Evolutionary conservation across 2,113 vertebrate genomes (phyloP).

Genomic region (Pachycephala philippinensis): DNA sequence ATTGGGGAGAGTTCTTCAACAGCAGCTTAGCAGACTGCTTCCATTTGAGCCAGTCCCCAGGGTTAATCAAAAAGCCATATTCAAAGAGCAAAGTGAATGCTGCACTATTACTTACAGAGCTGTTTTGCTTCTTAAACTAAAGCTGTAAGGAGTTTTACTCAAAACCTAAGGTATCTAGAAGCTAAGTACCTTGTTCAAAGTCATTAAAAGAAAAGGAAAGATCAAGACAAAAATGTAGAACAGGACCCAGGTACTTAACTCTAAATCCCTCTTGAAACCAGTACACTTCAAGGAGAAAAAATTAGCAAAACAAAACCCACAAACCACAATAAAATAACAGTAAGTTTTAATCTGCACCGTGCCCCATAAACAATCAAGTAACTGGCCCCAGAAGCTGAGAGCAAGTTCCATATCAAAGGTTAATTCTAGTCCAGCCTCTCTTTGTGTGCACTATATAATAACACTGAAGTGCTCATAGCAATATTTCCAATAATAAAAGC

Average conservation of each 20-base stretch:
- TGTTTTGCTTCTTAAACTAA: neutral
- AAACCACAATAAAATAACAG: neutral
- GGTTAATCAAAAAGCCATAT: neutral
- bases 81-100: neutral
- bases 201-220: neutral
- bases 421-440: neutral
- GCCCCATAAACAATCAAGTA: neutral
- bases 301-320: neutral
- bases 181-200: neutral
- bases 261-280: neutral
- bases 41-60: neutral
- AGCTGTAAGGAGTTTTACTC: neutral
- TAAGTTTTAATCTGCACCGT: neutral
- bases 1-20: neutral
- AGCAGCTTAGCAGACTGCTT: neutral
- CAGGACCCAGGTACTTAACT: neutral
- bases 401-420: neutral
- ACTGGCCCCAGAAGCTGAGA: neutral
- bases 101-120: neutral
- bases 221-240: neutral
- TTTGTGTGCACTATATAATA: neutral
- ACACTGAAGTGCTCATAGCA: neutral
- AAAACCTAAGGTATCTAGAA: neutral
- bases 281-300: neutral
- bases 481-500: neutral